phyloP scores from a whole-genome alignment of 2,797 vertebrate genomes.

The Tympanoctomys barrerae region DNA sequence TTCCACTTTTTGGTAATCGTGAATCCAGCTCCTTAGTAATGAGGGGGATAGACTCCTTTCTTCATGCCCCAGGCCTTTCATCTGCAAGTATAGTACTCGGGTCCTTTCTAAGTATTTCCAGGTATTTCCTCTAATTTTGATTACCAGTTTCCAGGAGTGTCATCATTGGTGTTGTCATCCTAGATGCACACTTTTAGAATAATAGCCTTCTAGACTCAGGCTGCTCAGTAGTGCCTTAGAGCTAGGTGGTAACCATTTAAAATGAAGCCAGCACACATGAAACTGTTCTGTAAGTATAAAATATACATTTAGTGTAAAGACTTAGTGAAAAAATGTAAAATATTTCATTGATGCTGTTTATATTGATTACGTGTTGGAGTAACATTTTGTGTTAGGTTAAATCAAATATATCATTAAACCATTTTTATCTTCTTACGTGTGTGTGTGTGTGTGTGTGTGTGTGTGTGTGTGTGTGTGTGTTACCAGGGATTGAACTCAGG shows the following conservation, averaged over 20 bases:
- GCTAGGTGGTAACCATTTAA: neutral
- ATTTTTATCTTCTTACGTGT: neutral
- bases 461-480: no score
- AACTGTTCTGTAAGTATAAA: neutral
- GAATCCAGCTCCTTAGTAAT: neutral
- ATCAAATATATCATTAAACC: constrained; percentile 9
- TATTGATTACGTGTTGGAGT: neutral
- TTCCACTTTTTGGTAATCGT: neutral
- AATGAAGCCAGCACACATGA: neutral
- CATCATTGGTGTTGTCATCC: neutral
- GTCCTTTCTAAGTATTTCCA: neutral
- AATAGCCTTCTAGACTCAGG: neutral
- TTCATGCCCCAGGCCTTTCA: neutral
- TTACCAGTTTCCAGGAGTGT: neutral
- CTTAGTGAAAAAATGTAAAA: neutral
- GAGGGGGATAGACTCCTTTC: neutral
- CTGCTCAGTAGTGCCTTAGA: neutral
- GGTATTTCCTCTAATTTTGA: neutral
- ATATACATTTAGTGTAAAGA: neutral
- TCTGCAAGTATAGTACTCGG: neutral
- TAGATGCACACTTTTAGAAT: neutral
- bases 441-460: no score
- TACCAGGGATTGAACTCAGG: no score
- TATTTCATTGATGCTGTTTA: neutral
- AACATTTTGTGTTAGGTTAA: neutral